Evolutionary conservation across 35 echinoderm and acorn worm species (phyloP), one percentile per base, ranked within the genome.

Genomic region (Anneissia japonica): DNA sequence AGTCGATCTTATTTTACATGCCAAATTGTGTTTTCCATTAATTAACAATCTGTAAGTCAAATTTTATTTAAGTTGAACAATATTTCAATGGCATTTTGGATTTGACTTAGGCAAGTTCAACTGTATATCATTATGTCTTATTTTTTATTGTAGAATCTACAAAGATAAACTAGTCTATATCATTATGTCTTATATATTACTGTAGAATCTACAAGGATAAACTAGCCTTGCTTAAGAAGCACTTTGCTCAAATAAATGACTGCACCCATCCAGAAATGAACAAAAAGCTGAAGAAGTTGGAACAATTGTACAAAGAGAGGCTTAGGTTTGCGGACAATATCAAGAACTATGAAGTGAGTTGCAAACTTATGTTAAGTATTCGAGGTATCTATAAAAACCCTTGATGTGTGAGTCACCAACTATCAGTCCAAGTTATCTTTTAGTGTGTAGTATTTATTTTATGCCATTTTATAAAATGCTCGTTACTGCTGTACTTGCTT

Each of bases 201-300:
- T 31, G 10, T 30, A 98, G 95, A 74, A 93, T 93, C 37, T 98
- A 94, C 86, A 91, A 94, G 72, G 95, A 98, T 39, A 98, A 98
- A 78, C 36, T 98, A 46, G 88, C 85, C 5, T 79, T 86, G 28
- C 46, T 98, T 37, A 98, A 98, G 86, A 98, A 93, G 37, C 91
- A 98, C 32, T 56, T 93, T 0, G 85, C 93, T 34, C 89, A 91
- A 26, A 73, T 91, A 17, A 90, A 84, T 34, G 95, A 98, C 37
- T 92, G 95, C 3, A 88, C 91, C 0, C 95, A 98, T 75, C 88
- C 92, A 35, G 95, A 98, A 56, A 72, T 94, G 34, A 84, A 91
- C 73, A 38, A 86, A 26, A 98, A 98, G 77, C 86, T 98, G 26
- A 98, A 93, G 84, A 98, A 98, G 74, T 73, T 98, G n/a, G 95